Conservation (phyloP, 2,113 vertebrate genomes). For the Brachirus orientalis region DNA sequence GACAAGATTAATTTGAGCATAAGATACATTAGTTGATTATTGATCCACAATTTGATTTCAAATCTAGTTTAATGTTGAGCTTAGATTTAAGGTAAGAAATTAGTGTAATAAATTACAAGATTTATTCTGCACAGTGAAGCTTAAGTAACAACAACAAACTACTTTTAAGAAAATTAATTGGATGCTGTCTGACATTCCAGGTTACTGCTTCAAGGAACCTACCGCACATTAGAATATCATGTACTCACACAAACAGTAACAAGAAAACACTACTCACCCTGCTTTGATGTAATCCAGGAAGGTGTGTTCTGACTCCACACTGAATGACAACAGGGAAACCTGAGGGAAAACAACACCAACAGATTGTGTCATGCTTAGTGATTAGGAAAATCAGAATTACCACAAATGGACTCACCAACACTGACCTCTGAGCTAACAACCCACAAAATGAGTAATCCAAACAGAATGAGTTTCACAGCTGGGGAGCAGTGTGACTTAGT, state of each 20-base stretch:
- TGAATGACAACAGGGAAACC: slow-evolving; percentile 93
- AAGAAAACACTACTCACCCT: slow-evolving; percentile 84
- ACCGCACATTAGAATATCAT: not conserved
- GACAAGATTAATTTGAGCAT: too few relatives aligned
- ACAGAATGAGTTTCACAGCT: slow-evolving; percentile 20
- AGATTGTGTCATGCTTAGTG: slow-evolving; percentile 37
- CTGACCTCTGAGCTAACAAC: slow-evolving; percentile 52
- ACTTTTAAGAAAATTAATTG: not conserved
- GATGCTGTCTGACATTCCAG: not conserved
- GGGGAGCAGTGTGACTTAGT: slow-evolving; percentile 46
- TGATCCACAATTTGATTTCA: not conserved
- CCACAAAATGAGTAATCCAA: slow-evolving; percentile 50
- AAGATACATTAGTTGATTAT: not conserved
- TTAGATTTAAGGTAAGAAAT: not conserved
- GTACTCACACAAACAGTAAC: not conserved
- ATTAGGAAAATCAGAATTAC: slow-evolving; percentile 43
- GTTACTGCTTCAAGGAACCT: not conserved
- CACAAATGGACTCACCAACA: slow-evolving; percentile 42
- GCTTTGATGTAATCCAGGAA: slow-evolving; percentile 97
- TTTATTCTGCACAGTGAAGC: not conserved
- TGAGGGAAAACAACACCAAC: slow-evolving; percentile 54
- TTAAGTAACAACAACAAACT: not conserved
- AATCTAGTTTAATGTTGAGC: not conserved
- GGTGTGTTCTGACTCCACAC: slow-evolving; percentile 91
- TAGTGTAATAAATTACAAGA: too few relatives aligned